These are phyloP conservation scores for Syritta pipiens DNA, from an alignment of 2,888 invertebrate genomes.

Conservation along the genomic window DNA sequence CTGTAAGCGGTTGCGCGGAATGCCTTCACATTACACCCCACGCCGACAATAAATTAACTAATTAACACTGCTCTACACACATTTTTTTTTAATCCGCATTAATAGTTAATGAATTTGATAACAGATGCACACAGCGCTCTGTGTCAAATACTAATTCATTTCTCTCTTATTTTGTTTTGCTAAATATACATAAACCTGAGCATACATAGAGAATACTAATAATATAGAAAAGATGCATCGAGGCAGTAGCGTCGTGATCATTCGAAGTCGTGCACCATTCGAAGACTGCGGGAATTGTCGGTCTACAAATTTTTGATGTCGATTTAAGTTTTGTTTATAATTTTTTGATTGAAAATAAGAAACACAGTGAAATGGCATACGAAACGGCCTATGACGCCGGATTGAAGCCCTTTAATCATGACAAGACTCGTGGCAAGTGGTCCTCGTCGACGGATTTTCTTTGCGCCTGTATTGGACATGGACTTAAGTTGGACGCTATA, in stretches of 20 bases:
- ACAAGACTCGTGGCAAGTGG: conserved; percentile 82
- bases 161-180: background rate
- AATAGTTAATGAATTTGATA: background rate
- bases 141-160: background rate
- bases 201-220: too few relatives aligned
- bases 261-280: too few relatives aligned
- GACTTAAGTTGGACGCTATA: conserved; percentile 88
- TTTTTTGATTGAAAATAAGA: too few relatives aligned
- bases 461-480: conserved; percentile 87
- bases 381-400: conserved; percentile 74
- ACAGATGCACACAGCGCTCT: background rate
- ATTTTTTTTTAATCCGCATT: background rate
- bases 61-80: background rate
- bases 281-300: too few relatives aligned
- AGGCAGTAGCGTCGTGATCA: background rate
- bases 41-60: background rate
- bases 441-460: conserved; percentile 86
- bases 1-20: too few relatives aligned
- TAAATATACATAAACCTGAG: too few relatives aligned
- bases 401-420: conserved; percentile 47
- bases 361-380: background rate
- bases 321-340: too few relatives aligned
- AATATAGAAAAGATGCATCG: too few relatives aligned
- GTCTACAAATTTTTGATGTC: too few relatives aligned
- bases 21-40: too few relatives aligned